Evolutionary conservation across 2,888 invertebrate genomes (phyloP).

Genomic region (Syrphus vitripennis): DNA sequence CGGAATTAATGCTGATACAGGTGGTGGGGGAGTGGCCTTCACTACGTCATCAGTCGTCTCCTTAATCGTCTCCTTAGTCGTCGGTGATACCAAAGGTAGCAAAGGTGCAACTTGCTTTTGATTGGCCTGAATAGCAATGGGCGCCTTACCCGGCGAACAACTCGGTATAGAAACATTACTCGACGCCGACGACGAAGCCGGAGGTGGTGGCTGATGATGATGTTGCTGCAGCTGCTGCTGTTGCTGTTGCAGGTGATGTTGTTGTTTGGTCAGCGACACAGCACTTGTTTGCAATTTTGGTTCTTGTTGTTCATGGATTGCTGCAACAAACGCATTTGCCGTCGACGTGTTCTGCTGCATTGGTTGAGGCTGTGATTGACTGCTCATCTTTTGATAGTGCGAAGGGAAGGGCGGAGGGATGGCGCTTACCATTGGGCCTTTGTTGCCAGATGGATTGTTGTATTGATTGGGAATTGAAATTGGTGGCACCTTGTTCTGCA

Average conservation of each 20-base stretch:
- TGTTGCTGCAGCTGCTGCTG: constrained; percentile 41
- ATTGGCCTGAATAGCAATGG: constrained; percentile 37
- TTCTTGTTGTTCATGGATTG: constrained; percentile 40
- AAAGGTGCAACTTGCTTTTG: constrained; percentile 46
- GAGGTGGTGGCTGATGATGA: background rate
- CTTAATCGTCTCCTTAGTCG: constrained; percentile 37
- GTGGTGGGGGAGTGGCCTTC: constrained; percentile 9
- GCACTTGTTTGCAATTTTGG: constrained; percentile 72
- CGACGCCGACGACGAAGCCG: constrained; percentile 17
- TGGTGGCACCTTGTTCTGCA: constrained; percentile 70
- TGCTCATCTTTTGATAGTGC: constrained; percentile 73
- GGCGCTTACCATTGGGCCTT: constrained; percentile 72
- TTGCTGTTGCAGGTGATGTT: constrained; percentile 69
- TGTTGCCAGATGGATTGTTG: constrained; percentile 70
- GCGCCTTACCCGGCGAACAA: constrained; percentile 41
- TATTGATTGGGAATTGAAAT: constrained; percentile 71
- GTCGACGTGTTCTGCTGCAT: constrained; percentile 19
- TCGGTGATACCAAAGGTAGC: constrained; percentile 27
- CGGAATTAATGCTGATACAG: constrained; percentile 9
- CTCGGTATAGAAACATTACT: constrained; percentile 50
- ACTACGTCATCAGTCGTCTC: constrained; percentile 31
- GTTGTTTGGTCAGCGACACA: constrained; percentile 73
- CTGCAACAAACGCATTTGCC: constrained; percentile 33
- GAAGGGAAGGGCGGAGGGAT: constrained; percentile 73
- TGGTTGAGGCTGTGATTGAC: constrained; percentile 37